These are phyloP conservation scores for Bungarus multicinctus DNA, from an alignment of 2,113 vertebrate genomes.

Conservation along the genomic window DNA sequence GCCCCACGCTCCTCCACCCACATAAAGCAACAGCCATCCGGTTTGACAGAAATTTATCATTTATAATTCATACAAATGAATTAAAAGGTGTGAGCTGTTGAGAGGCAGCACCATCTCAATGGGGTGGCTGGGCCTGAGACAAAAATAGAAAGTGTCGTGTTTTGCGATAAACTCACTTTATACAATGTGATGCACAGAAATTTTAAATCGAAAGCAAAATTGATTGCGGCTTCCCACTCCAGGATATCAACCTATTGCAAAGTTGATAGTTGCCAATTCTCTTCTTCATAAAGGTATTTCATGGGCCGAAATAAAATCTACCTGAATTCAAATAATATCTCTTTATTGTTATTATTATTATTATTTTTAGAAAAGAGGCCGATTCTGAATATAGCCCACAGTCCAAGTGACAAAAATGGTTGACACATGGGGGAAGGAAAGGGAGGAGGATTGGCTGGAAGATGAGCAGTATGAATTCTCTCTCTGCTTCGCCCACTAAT, in stretches of 20 bases:
- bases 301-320: slow-evolving; percentile 18
- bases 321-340: slow-evolving; percentile 7
- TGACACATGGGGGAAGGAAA: background rate
- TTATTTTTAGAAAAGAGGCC: background rate
- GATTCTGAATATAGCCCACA: background rate
- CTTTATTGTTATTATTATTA: background rate
- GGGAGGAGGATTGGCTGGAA: background rate
- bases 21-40: background rate
- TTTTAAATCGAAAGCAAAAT: slow-evolving; percentile 1
- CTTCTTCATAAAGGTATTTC: slow-evolving; percentile 7
- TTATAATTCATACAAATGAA: background rate
- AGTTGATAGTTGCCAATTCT: background rate
- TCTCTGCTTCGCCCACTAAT: slow-evolving; percentile 1
- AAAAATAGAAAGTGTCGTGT: background rate
- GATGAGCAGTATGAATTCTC: background rate
- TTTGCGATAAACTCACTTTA: background rate
- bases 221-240: background rate
- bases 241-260: background rate
- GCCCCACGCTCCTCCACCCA: background rate
- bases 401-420: background rate
- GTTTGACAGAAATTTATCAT: background rate
- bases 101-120: background rate
- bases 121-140: no score
- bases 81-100: background rate
- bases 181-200: background rate